Evolutionary conservation across 2,797 vertebrate genomes (phyloP).

Genomic region (Rhabdomys pumilio): DNA sequence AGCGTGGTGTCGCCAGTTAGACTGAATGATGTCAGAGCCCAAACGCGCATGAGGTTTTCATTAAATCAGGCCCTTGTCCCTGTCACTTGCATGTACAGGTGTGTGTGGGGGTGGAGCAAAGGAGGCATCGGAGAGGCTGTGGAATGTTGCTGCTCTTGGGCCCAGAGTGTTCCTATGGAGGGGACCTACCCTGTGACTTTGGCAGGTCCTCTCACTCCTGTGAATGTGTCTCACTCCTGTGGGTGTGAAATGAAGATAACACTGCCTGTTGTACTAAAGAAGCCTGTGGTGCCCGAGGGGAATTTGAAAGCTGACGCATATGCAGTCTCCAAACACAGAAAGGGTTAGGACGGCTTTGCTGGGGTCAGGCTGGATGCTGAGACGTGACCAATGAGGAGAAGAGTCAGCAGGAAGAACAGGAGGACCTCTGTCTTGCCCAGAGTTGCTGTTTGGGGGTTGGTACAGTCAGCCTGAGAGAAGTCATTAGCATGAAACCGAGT

Average conservation of each 20-base stretch:
- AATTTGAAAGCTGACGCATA: background rate
- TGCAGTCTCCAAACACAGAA: background rate
- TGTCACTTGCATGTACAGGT: background rate
- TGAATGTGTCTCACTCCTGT: background rate
- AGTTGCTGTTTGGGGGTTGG: background rate
- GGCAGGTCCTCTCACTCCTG: background rate
- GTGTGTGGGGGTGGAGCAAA: background rate
- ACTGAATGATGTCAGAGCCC: background rate
- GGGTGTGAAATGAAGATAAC: background rate
- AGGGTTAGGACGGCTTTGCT: background rate
- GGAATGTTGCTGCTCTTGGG: background rate
- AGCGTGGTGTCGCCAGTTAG: background rate
- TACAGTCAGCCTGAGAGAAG: background rate
- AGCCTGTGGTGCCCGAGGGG: background rate
- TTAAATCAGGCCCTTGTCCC: background rate
- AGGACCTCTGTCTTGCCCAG: background rate
- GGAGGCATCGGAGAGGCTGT: background rate
- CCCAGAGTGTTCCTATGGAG: background rate
- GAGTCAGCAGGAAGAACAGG: background rate
- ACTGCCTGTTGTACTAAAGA: background rate
- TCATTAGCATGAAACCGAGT: background rate
- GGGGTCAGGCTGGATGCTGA: background rate
- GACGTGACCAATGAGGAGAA: background rate
- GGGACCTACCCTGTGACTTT: background rate
- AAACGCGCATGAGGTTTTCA: background rate